Base-by-base conservation (phyloP, 2,113 vertebrate species). In the Larimichthys crocea region DNA sequence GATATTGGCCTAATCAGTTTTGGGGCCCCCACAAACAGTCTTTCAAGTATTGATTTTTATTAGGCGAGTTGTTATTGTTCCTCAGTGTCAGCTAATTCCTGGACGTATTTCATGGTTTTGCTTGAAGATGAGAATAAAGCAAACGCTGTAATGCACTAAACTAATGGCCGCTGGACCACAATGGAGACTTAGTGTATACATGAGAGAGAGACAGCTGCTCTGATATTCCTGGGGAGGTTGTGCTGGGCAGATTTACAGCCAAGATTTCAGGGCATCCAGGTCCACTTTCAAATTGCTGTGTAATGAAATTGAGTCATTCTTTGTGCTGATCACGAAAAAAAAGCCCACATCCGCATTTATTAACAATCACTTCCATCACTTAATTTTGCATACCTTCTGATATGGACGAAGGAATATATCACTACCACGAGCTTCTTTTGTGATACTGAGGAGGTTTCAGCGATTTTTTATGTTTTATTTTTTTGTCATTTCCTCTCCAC, bases 1-100 rank as follows among this genome's bases (percentile, higher is more conserved):
- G 75, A 65, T 78, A 81, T 88, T 31, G 77, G 73, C n/a, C 17
- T 84, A 87, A 90, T 91, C 79, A 20, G 63, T 78, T 88, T 76
- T 64, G 62, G 66, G 65, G 44, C 42, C n/a, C 56, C 53, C 71
- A 53, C 75, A 76, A 57, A 78, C 19, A 24, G 24, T 71, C 78
- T 86, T 81, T 88, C 40, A 53, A 5, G 59, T 42, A 88, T 85
- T 50, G 83, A 85, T 86, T 83, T 85, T 67, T 82, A 69, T 78
- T 44, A 20, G 76, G 40, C 3, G 10, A 69, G 72, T 72, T 87
- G 72, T 86, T 86, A 60, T 78, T 82, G 61, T 78, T 52, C 48
- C 40, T 69, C 42, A 3, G 42, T 46, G 62, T 57, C 69, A 48
- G 81, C 62, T 69, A 20, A 61, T 83, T 69, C 42, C 35, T 67